Conservation (phyloP, 2,888 invertebrate species). For the Bruchidius siliquastri region DNA sequence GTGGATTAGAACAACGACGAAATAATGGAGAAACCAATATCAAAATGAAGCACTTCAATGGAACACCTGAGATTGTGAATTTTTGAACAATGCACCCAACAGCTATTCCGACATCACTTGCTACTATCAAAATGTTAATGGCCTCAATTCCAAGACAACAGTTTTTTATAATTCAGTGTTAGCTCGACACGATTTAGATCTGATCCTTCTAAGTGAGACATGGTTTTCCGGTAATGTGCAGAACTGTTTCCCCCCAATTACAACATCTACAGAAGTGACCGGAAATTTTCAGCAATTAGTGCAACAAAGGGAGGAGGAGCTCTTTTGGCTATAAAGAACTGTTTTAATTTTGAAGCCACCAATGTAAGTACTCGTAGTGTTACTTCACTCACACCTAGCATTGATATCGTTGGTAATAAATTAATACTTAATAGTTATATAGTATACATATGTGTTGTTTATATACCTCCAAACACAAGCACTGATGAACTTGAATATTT, state of each 20-base stretch:
- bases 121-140: too few relatives aligned
- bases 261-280: constrained; percentile 4
- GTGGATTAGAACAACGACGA: too few relatives aligned
- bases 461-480: constrained; percentile 4
- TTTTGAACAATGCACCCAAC: too few relatives aligned
- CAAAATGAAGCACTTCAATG: too few relatives aligned
- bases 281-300: neutral
- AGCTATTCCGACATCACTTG: too few relatives aligned
- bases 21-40: too few relatives aligned
- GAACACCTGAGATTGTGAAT: too few relatives aligned
- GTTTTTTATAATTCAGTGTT: too few relatives aligned
- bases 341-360: constrained; percentile 1
- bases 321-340: constrained; percentile 5
- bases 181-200: too few relatives aligned
- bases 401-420: constrained; percentile 4
- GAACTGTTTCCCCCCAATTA: constrained; percentile 7
- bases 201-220: too few relatives aligned
- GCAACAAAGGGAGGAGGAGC: constrained; percentile 4
- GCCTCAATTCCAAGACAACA: too few relatives aligned
- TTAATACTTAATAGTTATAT: neutral
- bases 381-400: too few relatives aligned
- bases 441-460: constrained; percentile 4
- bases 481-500: constrained; percentile 1
- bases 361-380: neutral
- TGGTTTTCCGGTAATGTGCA: neutral